Conservation (phyloP, 2,888 invertebrate genomes). For the Bibio marci region DNA sequence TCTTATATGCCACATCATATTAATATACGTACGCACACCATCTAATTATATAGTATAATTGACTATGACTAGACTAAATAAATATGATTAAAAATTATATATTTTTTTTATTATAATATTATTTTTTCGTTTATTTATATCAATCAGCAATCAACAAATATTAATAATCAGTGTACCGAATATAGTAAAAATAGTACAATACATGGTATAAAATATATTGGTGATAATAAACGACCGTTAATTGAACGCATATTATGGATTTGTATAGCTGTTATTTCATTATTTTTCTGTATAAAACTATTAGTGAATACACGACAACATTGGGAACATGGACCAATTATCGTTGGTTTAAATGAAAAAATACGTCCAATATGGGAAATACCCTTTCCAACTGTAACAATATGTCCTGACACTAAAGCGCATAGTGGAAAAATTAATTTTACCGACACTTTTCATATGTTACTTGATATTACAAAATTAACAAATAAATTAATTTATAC, state of each 20-base stretch:
- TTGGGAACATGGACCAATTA: constrained; percentile 53
- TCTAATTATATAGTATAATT: too few species aligned
- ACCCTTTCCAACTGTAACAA: constrained; percentile 46
- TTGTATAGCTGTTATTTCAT: constrained; percentile 38
- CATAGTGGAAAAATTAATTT: constrained; percentile 45
- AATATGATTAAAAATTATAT: too few species aligned
- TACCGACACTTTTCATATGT: constrained; percentile 20
- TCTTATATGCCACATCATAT: too few species aligned
- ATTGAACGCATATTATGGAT: constrained; percentile 51
- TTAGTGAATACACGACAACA: constrained; percentile 49
- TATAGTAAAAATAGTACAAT: constrained; percentile 43
- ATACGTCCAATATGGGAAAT: constrained; percentile 31
- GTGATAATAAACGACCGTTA: constrained; percentile 37
- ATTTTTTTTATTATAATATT: too few species aligned
- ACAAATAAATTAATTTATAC: too few species aligned
- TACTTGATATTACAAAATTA: too few species aligned
- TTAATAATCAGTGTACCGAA: constrained; percentile 22
- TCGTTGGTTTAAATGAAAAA: constrained; percentile 57
- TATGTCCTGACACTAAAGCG: constrained; percentile 51
- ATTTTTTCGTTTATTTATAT: too few species aligned
- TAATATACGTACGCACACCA: too few species aligned
- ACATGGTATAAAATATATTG: constrained; percentile 44
- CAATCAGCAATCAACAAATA: too few species aligned
- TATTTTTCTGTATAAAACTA: constrained; percentile 39
- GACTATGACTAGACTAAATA: too few species aligned